Conservation (phyloP, 2,888 invertebrate genomes). For the Homarus gammarus region DNA sequence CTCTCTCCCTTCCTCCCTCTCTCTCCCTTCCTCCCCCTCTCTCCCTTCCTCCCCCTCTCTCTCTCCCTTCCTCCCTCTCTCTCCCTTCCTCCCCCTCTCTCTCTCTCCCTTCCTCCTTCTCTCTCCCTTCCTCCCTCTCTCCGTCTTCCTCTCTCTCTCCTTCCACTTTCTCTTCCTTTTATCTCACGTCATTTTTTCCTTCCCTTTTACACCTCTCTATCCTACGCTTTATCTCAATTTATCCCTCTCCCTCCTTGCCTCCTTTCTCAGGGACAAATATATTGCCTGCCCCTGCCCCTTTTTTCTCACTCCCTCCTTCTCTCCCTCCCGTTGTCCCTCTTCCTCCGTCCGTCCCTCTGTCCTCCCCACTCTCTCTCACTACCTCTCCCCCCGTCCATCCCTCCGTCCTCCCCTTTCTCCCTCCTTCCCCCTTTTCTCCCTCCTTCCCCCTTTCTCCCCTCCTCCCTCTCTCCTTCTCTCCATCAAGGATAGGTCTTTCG, state of each 20-base stretch:
- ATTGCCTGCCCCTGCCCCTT: no score
- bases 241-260: no score
- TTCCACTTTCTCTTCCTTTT: not conserved
- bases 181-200: no score
- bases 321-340: no score
- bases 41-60: constrained; percentile 1
- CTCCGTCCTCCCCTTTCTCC: not conserved
- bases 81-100: not conserved
- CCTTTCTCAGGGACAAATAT: no score
- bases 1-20: not conserved
- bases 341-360: not conserved
- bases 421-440: no score
- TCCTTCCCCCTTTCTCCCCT: no score
- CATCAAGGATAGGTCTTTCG: no score
- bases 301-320: not conserved
- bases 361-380: not conserved
- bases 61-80: not conserved
- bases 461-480: no score
- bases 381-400: not conserved
- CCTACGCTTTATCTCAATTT: no score
- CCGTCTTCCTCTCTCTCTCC: not conserved
- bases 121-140: not conserved
- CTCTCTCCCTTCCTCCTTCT: not conserved
- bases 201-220: no score
- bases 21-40: not conserved